Evolutionary conservation across 2,797 vertebrate species (phyloP).

Genomic region (Ptychadena robeensis): DNA sequence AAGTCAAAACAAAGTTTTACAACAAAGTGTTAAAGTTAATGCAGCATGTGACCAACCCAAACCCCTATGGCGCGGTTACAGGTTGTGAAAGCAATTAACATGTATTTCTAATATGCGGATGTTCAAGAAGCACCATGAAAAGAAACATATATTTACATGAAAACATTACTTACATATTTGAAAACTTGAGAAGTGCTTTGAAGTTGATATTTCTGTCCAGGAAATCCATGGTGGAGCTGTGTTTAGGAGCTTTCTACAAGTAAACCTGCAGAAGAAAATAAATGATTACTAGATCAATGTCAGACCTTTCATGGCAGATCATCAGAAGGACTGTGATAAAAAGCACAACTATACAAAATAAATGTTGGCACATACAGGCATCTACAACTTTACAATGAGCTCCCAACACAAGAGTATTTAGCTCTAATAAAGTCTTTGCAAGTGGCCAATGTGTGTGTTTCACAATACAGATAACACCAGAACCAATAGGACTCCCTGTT

Average conservation of each 20-base stretch:
- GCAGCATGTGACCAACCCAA: no score
- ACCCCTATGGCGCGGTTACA: not conserved
- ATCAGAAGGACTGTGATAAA: not conserved
- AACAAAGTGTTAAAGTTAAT: no score
- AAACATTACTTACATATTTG: constrained; percentile 76
- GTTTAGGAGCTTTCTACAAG: constrained; percentile 20
- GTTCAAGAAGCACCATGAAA: not conserved
- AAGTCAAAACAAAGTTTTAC: no score
- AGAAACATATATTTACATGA: not conserved
- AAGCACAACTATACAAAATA: not conserved
- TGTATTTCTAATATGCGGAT: not conserved
- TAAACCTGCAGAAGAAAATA: constrained; percentile 1
- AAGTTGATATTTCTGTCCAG: constrained; percentile 79
- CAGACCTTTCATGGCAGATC: not conserved
- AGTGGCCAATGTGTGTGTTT: no score
- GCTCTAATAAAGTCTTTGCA: no score
- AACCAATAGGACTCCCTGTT: no score
- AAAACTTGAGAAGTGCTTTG: constrained; percentile 79
- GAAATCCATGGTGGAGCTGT: constrained; percentile 72
- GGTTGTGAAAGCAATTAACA: not conserved
- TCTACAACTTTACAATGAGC: no score
- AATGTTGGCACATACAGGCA: no score
- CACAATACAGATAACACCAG: no score
- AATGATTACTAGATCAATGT: not conserved
- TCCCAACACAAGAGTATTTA: no score